These are phyloP conservation scores for Temnothorax ravouxi DNA, from an alignment of 2,888 invertebrate species.

Conservation along the genomic window DNA sequence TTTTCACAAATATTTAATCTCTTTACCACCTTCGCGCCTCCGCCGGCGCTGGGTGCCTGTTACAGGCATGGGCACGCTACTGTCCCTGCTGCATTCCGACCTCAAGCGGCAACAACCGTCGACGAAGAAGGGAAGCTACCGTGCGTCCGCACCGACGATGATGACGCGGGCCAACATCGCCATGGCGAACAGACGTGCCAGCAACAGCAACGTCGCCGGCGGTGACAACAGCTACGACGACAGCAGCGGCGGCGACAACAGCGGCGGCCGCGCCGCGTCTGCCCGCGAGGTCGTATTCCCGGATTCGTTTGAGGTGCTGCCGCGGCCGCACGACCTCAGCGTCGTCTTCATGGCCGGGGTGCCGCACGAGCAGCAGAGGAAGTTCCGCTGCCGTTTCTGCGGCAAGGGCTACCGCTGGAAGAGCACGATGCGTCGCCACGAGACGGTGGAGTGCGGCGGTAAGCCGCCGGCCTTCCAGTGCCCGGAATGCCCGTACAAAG, in stretches of 20 bases:
- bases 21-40: conserved; percentile 73
- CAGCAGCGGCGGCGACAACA: conserved; percentile 74
- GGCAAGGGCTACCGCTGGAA: conserved; percentile 96
- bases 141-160: conserved; percentile 54
- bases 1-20: conserved; percentile 66
- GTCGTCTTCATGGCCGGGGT: conserved; percentile 86
- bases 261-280: conserved; percentile 74
- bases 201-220: conserved; percentile 40
- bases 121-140: conserved; percentile 50
- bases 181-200: conserved; percentile 49
- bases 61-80: conserved; percentile 84
- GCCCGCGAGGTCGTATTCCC: conserved; percentile 84
- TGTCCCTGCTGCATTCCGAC: conserved; percentile 83
- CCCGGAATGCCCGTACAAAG: conserved; percentile 92
- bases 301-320: conserved; percentile 86
- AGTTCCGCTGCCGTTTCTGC: conserved; percentile 94
- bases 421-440: conserved; percentile 93
- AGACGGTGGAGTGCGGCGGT: conserved; percentile 94
- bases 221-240: conserved; percentile 52
- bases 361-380: conserved; percentile 88
- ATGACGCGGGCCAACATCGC: conserved; percentile 43
- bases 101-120: conserved; percentile 76
- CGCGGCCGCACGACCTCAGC: conserved; percentile 84
- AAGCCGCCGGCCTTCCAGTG: conserved; percentile 94
- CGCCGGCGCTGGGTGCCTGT: conserved; percentile 81